Base-by-base conservation (phyloP, 2,113 vertebrate genomes). In the Cephalopterus ornatus region DNA sequence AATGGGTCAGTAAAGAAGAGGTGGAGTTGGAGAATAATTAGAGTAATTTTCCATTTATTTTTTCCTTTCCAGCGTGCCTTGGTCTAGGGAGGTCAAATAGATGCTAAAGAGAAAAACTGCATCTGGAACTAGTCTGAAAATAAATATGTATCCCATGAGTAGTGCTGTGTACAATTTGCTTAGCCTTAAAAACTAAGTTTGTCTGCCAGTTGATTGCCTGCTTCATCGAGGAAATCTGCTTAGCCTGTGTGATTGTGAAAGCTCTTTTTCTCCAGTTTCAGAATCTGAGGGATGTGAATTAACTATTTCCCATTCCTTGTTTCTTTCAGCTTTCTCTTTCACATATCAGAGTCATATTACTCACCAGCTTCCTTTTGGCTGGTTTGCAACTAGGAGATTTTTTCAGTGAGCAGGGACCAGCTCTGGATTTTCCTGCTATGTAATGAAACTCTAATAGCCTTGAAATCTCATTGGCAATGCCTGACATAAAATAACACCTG, bases 301-400 rank as follows among this genome's bases (percentile, higher is more conserved):
- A 96, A 92, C 95, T 65, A 17, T 77, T 95, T 94, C 88, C 76
- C 44, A 20, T 59, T 58, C 23, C 81, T 88, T 85, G 85, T 83
- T 92, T 83, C 76, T 92, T 96, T 84, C 90, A 92, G 90, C 79
- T 93, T 93, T 95, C 70, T 65, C 70, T 97, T 92, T 92, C 72
- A 58, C 37, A 3, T 89, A 22, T 9, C 80, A 32, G 74, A 90
- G 75, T 12, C 11, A 0, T 27, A 71, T 95, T 93, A 74, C 92
- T 96, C 93, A 95, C 53, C 35, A 58, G 68, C 56, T 81, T 68
- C 62, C 82, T 87, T 87, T 42, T 91, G 88, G 76, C 77, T 96
- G 88, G 12, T 92, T 85, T 67, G 65, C 80, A 87, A 3, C 85
- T 33, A 24, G 65, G 67, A 59, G 59, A 11, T 11, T 93, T 95